Conservation (phyloP, 2,113 vertebrate species). For the Nestor notabilis region DNA sequence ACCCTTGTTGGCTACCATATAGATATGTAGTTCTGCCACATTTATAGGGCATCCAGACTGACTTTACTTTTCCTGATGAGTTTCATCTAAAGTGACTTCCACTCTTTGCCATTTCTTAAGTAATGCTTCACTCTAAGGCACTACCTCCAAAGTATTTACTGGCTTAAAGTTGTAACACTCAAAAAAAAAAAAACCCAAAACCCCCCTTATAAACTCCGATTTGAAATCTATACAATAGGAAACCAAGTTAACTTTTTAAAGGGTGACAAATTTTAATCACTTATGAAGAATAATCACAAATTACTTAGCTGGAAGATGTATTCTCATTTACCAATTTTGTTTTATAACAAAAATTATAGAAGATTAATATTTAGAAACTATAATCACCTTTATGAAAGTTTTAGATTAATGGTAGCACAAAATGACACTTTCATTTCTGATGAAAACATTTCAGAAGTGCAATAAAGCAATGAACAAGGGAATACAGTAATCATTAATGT, state of each 20-base stretch:
- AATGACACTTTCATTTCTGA: background rate
- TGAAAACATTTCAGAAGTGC: conserved; percentile 4
- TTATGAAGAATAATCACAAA: background rate
- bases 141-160: background rate
- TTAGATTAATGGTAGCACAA: conserved; percentile 22
- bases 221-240: background rate
- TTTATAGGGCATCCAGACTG: background rate
- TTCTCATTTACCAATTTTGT: background rate
- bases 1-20: background rate
- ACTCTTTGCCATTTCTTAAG: background rate
- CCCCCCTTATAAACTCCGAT: background rate
- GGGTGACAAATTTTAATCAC: background rate
- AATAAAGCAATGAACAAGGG: conserved; percentile 10
- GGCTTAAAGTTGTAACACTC: background rate
- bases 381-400: background rate
- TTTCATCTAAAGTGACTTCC: background rate
- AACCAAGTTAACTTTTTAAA: background rate
- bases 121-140: background rate
- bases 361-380: background rate
- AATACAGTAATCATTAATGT: background rate
- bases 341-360: background rate
- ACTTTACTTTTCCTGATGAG: background rate
- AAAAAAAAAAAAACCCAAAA: background rate
- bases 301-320: background rate
- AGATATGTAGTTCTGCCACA: background rate